Base-by-base conservation (phyloP, 1,140 invertebrate genomes). In the Macrosteles quadrilineatus region DNA sequence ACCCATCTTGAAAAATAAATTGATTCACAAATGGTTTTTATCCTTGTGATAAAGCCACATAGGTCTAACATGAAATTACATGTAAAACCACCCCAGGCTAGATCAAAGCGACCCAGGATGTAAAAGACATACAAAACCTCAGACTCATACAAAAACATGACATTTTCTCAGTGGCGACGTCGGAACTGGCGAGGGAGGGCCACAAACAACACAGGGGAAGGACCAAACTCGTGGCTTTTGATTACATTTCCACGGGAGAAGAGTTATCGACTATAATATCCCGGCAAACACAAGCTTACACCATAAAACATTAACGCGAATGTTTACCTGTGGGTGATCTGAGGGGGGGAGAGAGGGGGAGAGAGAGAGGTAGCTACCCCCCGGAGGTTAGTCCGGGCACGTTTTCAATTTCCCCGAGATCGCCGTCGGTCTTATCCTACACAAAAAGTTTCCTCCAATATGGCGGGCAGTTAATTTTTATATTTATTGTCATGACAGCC, bases 361-460 rank as follows among this genome's bases (percentile, higher is more conserved):
- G 47, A 53, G 4, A 4, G 9, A 4, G 9, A 6, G 4, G 21
- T 6, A 14, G 4, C 55, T n/a, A 2, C 55, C 55, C 55, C 55
- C 21, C 14, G n/a, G 55, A 6, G 9, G 21, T 23, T 29, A 59
- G 55, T 59, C 55, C 21, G 55, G 23, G 55, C 55, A 59, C 55
- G 55, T 59, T 59, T 59, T 59, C 55, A 59, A 59, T 59, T 59
- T 59, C 55, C n/a, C 55, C 55, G 23, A 59, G 55, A 59, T 59
- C 55, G 23, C 55, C 47, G 47, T 50, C 47, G 25, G 55, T 59
- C 55, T 59, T 59, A 59, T 59, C 55, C 55, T 4, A 25, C 25
- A 29, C 55, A 59, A 59, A 59, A 59, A 29, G 21, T 59, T 59
- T 25, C 55, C 55, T 14, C 55, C 12, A 11, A 21, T 14, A 23